These are phyloP conservation scores for Pan troglodytes DNA, from an alignment of 2,113 vertebrate species.

Conservation along the genomic window NHGRI_mPanTro3-v2.1_pri NC_072415.2:17759501-17760000, in stretches of 20 bases:
- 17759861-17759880: background rate
- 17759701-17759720: background rate
- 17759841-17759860: background rate
- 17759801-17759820: too few species aligned
- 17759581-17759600: background rate
- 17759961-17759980: background rate
- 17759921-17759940: background rate
- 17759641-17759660: background rate
- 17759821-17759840: background rate
- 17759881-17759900: background rate
- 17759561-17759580: background rate
- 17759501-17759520: background rate
- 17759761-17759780: background rate
- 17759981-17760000: background rate
- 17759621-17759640: background rate
- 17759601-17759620: background rate
- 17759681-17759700: background rate
- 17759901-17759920: background rate
- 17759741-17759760: background rate
- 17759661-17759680: background rate
- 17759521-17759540: background rate
- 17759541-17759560: background rate
- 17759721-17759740: background rate
- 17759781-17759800: background rate
- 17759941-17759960: background rate